A percentile compares a stretch with the other conserved stretches of the same genome.
Evolutionary conservation across 2,888 invertebrate genomes (phyloP).

Genomic region (Euzophera pinguis): DNA sequence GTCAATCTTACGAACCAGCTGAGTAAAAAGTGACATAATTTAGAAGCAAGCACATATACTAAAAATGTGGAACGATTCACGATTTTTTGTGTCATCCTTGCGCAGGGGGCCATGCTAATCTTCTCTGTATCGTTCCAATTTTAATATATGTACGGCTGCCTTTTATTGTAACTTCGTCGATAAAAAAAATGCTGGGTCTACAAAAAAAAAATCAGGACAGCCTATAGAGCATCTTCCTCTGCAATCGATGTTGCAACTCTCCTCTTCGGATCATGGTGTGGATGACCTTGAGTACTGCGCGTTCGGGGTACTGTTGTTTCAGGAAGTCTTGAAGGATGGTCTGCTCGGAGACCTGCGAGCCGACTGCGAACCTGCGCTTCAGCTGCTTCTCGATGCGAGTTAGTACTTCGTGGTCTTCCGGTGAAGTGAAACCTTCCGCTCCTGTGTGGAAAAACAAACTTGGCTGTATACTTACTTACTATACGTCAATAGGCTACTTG

Average conservation of each 20-base stretch:
- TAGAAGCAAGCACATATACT: too few species aligned
- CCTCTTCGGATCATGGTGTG: slow-evolving; percentile 96
- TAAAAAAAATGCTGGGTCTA: not conserved
- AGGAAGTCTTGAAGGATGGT: slow-evolving; percentile 94
- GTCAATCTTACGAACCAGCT: too few species aligned
- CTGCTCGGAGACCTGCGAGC: slow-evolving; percentile 97
- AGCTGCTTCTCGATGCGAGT: slow-evolving; percentile 95
- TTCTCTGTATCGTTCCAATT: too few species aligned
- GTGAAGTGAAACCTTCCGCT: slow-evolving; percentile 98
- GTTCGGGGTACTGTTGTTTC: slow-evolving; percentile 92
- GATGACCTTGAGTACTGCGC: slow-evolving; percentile 93
- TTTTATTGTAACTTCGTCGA: not conserved
- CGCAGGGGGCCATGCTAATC: too few species aligned
- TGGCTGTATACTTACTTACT: too few species aligned
- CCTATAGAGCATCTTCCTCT: slow-evolving; percentile 91
- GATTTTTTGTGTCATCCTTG: too few species aligned
- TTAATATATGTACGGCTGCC: too few species aligned
- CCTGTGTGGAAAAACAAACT: slow-evolving; percentile 68
- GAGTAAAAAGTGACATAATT: too few species aligned
- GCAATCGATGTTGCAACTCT: slow-evolving; percentile 97
- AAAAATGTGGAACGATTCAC: too few species aligned
- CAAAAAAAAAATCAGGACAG: slow-evolving; percentile 8
- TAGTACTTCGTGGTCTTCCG: slow-evolving; percentile 95
- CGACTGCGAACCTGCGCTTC: slow-evolving; percentile 95
- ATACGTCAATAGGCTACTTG: too few species aligned